Percentiles rank a stretch among this genome's conserved stretches.
These are phyloP conservation scores for Drosophila neonasuta DNA, from an alignment of 2,888 invertebrate genomes.

Conservation along the genomic window DNA sequence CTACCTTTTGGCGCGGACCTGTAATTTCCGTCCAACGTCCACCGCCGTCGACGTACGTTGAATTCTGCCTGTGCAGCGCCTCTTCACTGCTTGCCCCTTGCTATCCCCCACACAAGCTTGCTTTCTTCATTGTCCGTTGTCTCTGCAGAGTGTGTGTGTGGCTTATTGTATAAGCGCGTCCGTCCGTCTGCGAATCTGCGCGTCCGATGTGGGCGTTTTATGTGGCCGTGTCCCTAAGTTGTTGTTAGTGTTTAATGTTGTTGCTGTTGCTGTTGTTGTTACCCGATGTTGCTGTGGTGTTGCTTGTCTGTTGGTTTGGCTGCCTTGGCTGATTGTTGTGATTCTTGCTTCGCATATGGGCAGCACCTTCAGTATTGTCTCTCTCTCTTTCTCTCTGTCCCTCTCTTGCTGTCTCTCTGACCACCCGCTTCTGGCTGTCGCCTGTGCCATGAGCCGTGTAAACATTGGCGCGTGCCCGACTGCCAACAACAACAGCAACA, in stretches of 20 bases:
- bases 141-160: conserved; percentile 62
- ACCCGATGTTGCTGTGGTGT: conserved; percentile 52
- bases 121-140: conserved; percentile 35
- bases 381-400: no score
- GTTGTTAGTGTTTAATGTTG: conserved; percentile 38
- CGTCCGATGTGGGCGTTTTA: conserved; percentile 71
- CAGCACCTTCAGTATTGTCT: conserved; percentile 14
- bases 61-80: neutral
- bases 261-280: conserved; percentile 30
- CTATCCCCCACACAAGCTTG: conserved; percentile 7
- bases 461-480: conserved; percentile 75
- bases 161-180: conserved; percentile 70
- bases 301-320: conserved; percentile 58
- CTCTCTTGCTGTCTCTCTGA: neutral
- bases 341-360: conserved; percentile 73
- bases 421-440: conserved; percentile 34
- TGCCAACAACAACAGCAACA: conserved; percentile 52
- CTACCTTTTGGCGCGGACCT: conserved; percentile 61
- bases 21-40: conserved; percentile 28
- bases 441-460: conserved; percentile 73
- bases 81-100: conserved; percentile 1
- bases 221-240: conserved; percentile 55
- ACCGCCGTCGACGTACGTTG: conserved; percentile 3
- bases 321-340: conserved; percentile 69
- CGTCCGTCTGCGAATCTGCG: conserved; percentile 42